phyloP scores from a whole-genome alignment of 2,888 invertebrate species.

The Cotesia congregata region DNA sequence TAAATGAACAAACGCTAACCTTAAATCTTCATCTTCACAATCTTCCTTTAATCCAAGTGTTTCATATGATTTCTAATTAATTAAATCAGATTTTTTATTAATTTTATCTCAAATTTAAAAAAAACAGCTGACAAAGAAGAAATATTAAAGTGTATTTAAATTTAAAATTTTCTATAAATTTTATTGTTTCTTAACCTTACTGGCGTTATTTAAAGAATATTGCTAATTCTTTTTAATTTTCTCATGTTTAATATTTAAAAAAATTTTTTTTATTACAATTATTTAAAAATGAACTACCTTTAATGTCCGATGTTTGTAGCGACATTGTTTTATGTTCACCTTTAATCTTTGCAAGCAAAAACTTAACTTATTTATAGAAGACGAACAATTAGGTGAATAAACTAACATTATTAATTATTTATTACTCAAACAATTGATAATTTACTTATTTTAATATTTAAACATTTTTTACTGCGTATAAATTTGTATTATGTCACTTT shows the following conservation, averaged over 20 bases:
- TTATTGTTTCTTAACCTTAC: too few relatives aligned
- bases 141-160: too few relatives aligned
- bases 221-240: too few relatives aligned
- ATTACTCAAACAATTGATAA: not conserved
- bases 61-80: conserved; percentile 77
- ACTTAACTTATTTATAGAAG: not conserved
- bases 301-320: conserved; percentile 7
- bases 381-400: not conserved
- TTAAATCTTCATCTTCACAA: conserved; percentile 81
- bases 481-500: not conserved
- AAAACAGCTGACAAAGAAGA: too few relatives aligned
- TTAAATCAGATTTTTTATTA: not conserved
- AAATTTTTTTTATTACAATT: not conserved
- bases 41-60: conserved; percentile 77
- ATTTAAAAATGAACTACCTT: conserved; percentile 2
- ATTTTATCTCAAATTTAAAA: too few relatives aligned
- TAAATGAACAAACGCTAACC: conserved; percentile 80
- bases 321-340: not conserved
- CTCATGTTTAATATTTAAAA: too few relatives aligned
- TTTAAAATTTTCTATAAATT: too few relatives aligned
- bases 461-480: not conserved
- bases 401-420: not conserved
- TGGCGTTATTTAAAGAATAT: too few relatives aligned
- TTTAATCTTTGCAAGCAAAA: not conserved
- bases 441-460: not conserved